Evolutionary conservation across 1,140 invertebrate genomes (phyloP).

Genomic region (Monomorium pharaonis): DNA sequence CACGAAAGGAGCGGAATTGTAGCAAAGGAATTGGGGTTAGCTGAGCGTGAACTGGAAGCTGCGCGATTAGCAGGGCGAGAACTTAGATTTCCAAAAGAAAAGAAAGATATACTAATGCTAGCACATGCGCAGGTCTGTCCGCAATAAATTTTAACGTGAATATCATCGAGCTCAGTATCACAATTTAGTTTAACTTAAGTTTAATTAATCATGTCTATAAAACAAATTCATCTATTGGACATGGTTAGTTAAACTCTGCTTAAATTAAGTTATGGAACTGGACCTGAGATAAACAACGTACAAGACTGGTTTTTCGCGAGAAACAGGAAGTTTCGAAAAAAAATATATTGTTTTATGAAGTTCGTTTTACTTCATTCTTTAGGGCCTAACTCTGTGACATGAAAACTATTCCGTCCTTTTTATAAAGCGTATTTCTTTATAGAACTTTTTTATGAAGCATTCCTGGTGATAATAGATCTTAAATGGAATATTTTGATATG

Average conservation of each 20-base stretch:
- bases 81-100: constrained; percentile 97
- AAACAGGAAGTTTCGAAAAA: constrained; percentile 29
- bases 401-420: constrained; percentile 65
- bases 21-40: constrained; percentile 91
- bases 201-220: too few species aligned
- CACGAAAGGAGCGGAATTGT: constrained; percentile 93
- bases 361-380: constrained; percentile 40
- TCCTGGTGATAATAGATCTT: constrained; percentile 72
- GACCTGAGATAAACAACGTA: constrained; percentile 7
- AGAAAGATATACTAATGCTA: constrained; percentile 96
- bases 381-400: constrained; percentile 17
- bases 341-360: constrained; percentile 23
- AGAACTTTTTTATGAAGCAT: constrained; percentile 56
- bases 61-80: constrained; percentile 95
- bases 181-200: too few species aligned
- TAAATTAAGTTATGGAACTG: too few species aligned
- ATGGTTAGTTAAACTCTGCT: too few species aligned
- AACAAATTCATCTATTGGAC: too few species aligned
- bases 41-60: constrained; percentile 95
- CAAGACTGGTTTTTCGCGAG: constrained; percentile 58
- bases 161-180: too few species aligned
- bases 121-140: constrained; percentile 91
- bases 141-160: constrained; percentile 72
- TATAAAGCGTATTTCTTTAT: constrained; percentile 55
- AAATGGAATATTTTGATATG: constrained; percentile 60